Base-by-base conservation (phyloP, 1,140 invertebrate genomes). In the Potamilus streckersoni region DNA sequence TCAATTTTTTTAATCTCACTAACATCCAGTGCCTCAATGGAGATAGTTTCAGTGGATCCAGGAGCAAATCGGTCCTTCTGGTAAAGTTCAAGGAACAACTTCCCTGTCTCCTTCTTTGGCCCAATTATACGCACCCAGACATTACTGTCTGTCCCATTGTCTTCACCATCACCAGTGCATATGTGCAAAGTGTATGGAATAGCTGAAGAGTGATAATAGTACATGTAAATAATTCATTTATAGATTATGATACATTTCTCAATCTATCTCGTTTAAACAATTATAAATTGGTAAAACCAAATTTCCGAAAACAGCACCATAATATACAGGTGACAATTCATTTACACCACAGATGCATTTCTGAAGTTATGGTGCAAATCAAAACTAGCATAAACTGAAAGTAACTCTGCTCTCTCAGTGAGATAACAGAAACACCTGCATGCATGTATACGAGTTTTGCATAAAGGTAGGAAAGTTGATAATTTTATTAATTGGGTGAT, bases 181-280 rank as follows among this genome's bases (percentile, higher is more conserved):
- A 90, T 83, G 58, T 82, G 84, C 11, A 90, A 77, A 12, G 85
- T 90, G 80, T 90, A 90, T 14, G 88, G 86, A n/a, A 89, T 87
- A 27, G 83, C 89, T 90, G 83, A 65, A 86, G 84, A 57, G 71
- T 69, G 31, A 70, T 73, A 59, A 15, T 8, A 6, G 31, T n/a
- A 17, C n/a, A 66, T 17, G 31, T 27, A 38, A 49, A 49, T 38
- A 67, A 67, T 62, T 19, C 6, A 62, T 64, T 31, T 64, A 64
- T 64, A 64, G 20, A 64, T 17, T 19, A 31, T 64, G 20, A 20
- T 31, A 13, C 38, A 49, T 14, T 31, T 31, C 62, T 64, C 20
- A 64, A 64, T 16, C 38, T 49, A 49, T 49, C 6, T 49, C 11
- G 11, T 49, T 49, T 11, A 49, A 49, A 49, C 38, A 11, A 8